These are phyloP conservation scores for Scalopus aquaticus DNA, from an alignment of 2,113 vertebrate genomes.

Conservation along the genomic window DNA sequence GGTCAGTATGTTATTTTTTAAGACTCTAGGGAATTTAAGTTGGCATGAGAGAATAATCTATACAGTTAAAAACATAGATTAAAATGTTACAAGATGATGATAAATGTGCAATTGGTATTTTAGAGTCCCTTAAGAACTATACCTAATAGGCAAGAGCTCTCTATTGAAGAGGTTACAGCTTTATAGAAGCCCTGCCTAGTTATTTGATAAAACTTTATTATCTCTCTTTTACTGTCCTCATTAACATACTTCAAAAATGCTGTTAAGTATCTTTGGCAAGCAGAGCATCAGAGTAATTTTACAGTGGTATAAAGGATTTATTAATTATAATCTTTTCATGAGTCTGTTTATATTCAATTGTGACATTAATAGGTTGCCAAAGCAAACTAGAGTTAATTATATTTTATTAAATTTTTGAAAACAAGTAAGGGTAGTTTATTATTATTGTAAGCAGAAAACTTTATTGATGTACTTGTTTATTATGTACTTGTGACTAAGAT, in stretches of 20 bases:
- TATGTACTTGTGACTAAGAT: constrained; percentile 24
- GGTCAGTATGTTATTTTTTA: background rate
- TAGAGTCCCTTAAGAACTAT: constrained; percentile 1
- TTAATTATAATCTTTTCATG: constrained; percentile 84
- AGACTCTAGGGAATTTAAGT: background rate
- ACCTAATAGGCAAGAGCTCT: constrained; percentile 17
- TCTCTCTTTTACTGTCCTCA: constrained; percentile 66
- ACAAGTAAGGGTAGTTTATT: constrained; percentile 80
- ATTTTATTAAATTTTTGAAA: constrained; percentile 85
- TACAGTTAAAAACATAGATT: constrained; percentile 36
- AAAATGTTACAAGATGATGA: constrained; percentile 40
- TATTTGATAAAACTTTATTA: constrained; percentile 72
- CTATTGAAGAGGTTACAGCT: constrained; percentile 39
- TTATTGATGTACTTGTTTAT: constrained; percentile 78
- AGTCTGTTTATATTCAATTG: constrained; percentile 83
- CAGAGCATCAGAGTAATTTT: constrained; percentile 71
- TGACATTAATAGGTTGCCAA: constrained; percentile 85
- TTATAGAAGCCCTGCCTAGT: constrained; percentile 25
- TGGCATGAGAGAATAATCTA: background rate
- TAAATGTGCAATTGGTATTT: constrained; percentile 58
- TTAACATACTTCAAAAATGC: constrained; percentile 76
- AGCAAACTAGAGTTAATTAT: constrained; percentile 85
- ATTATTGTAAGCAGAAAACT: constrained; percentile 76
- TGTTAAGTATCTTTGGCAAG: constrained; percentile 79
- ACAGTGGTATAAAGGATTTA: constrained; percentile 81